phyloP scores from a whole-genome alignment of 2,113 vertebrate genomes.

The Urocynchramus pylzowi region DNA sequence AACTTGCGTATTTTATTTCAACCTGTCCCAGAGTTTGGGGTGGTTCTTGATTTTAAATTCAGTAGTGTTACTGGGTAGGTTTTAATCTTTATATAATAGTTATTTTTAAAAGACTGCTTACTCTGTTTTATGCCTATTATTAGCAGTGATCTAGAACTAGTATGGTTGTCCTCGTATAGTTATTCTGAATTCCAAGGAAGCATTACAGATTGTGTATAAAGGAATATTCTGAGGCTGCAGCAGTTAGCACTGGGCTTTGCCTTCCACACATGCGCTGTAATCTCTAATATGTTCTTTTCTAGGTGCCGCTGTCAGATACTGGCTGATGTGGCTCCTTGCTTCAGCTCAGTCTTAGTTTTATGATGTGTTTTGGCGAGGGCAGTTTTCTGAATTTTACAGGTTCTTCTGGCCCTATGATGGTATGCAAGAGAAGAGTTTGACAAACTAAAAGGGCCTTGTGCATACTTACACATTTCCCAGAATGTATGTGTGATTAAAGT shows the following conservation, averaged over 20 bases:
- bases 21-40: constrained; percentile 40
- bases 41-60: constrained; percentile 13
- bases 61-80: neutral
- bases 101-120: neutral
- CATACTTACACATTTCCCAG: constrained; percentile 70
- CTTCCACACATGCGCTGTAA: constrained; percentile 99
- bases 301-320: constrained; percentile 96
- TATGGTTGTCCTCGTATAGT: neutral
- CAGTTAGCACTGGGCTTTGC: constrained; percentile 79
- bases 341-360: constrained; percentile 94
- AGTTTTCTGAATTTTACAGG: constrained; percentile 98
- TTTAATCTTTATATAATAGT: neutral
- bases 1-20: neutral
- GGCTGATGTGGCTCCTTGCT: constrained; percentile 92
- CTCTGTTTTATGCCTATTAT: neutral
- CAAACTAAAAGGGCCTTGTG: constrained; percentile 77
- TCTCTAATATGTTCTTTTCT: constrained; percentile 99
- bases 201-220: constrained; percentile 25
- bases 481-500: constrained; percentile 70
- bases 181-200: constrained; percentile 11
- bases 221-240: constrained; percentile 65
- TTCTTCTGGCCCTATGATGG: constrained; percentile 91
- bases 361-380: constrained; percentile 93
- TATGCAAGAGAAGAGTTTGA: constrained; percentile 91
- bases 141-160: neutral